These are phyloP conservation scores for Ostrea edulis DNA, from an alignment of 1,140 invertebrate species.

Conservation along the genomic window DNA sequence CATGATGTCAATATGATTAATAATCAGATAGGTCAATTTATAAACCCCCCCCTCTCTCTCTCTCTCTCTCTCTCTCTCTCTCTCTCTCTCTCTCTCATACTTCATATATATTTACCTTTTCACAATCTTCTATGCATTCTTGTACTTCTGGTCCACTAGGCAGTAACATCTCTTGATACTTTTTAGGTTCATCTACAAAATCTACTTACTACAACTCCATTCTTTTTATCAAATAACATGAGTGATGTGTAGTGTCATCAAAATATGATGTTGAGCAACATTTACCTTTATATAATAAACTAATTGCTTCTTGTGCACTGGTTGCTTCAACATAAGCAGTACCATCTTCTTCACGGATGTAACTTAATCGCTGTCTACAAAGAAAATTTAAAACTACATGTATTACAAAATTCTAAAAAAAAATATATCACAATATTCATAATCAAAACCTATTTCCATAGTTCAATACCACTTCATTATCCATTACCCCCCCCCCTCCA, in stretches of 20 bases:
- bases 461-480: too few species aligned
- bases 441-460: background rate
- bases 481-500: too few species aligned
- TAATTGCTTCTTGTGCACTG: constrained; percentile 58
- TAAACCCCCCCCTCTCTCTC: too few species aligned
- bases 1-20: too few species aligned
- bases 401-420: background rate
- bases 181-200: background rate
- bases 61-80: too few species aligned
- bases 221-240: too few species aligned
- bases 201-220: background rate
- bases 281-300: constrained; percentile 63
- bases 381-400: constrained; percentile 31
- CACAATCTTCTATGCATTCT: constrained; percentile 69
- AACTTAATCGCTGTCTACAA: constrained; percentile 60
- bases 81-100: too few species aligned
- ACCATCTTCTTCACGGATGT: constrained; percentile 43
- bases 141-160: constrained; percentile 72
- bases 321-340: constrained; percentile 39
- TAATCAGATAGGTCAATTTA: too few species aligned
- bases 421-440: background rate
- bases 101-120: constrained; percentile 55
- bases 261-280: background rate
- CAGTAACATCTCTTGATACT: constrained; percentile 63
- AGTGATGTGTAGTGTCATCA: background rate